Percentiles rank a stretch among this genome's conserved stretches.
Evolutionary conservation across 2,888 invertebrate genomes (phyloP).

Genomic region (Fragum sueziense): DNA sequence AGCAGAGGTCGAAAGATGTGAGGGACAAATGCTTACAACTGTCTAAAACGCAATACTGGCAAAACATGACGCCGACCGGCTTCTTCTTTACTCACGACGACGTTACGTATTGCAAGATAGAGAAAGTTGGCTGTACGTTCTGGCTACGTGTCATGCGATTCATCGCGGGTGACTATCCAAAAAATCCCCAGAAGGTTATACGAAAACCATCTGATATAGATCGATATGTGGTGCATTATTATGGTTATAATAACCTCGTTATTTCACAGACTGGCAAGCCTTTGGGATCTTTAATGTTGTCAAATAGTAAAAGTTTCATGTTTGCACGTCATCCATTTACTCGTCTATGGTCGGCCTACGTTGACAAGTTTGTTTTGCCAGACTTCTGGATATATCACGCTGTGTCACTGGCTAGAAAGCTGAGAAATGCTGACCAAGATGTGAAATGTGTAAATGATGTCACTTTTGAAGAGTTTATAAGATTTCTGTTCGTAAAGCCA

Average conservation of each 20-base stretch:
- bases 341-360: slow-evolving; percentile 62
- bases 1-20: background rate
- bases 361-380: slow-evolving; percentile 62
- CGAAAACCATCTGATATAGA: slow-evolving; percentile 53
- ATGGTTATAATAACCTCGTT: slow-evolving; percentile 16
- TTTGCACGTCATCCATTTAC: slow-evolving; percentile 59
- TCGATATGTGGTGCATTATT: slow-evolving; percentile 47
- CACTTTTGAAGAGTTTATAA: slow-evolving; percentile 58
- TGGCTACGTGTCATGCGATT: slow-evolving; percentile 51
- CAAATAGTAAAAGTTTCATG: slow-evolving; percentile 52
- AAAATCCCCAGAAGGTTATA: background rate
- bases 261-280: slow-evolving; percentile 6
- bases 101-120: background rate
- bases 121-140: slow-evolving; percentile 47
- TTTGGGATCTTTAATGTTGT: slow-evolving; percentile 9
- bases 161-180: slow-evolving; percentile 30
- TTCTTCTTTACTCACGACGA: background rate
- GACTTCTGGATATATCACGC: slow-evolving; percentile 58
- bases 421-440: slow-evolving; percentile 13
- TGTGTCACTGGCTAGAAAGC: slow-evolving; percentile 20
- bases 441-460: slow-evolving; percentile 50
- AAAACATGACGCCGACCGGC: background rate
- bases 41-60: background rate
- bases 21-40: background rate
- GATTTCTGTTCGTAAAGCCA: slow-evolving; percentile 26